Evolutionary conservation across 2,888 invertebrate species (phyloP), one percentile per base, ranked within the genome.

Genomic region (Lepeophtheirus nordmannii): DNA sequence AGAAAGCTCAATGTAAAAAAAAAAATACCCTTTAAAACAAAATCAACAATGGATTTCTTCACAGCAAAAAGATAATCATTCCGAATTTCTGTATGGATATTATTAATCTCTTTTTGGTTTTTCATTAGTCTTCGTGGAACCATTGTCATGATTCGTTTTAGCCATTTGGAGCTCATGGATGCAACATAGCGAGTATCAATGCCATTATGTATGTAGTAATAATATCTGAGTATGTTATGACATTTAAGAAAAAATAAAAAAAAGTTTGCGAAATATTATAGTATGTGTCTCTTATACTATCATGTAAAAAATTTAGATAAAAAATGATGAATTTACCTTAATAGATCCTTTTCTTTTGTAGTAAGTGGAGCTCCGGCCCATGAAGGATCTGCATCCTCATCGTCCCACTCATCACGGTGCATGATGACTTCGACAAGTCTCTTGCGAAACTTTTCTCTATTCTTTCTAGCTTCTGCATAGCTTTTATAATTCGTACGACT

Each of bases 21-120:
- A 46, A 46, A 8, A 46, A 46, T 46, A 46, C 53, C 53, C 8
- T 85, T 84, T 7, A 94, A 78, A 0, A 91, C 89, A 74, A 90
- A 94, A 77, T 93, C 92, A 0, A 94, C 87, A 64, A 89, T 86
- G 0, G 91, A 86, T 74, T 90, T 91, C 74, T 92, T 93, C 73
- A 92, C 87, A 69, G 87, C 86, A 74, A 87, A 81, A 74, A 87
- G 82, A 73, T 89, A 94, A 72, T 90, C 89, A 69, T 88, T 84
- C 70, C 85, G 83, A 75, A 89, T 85, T 74, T 92, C 90, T 67
- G 83, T 80, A 0, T 88, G 81, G 65, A 85, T 82, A 40, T 80
- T 79, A 71, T 79, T 68, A 37, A 62, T 57, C 10, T 40, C 62
- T 57, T 65, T 46, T 30, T 56, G 58, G 38, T 23, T 59, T n/a